A percentile compares a stretch with the other conserved stretches of the same genome.
These are phyloP conservation scores for Larimichthys crocea DNA, from an alignment of 2,113 vertebrate species.

Conservation along the genomic window DNA sequence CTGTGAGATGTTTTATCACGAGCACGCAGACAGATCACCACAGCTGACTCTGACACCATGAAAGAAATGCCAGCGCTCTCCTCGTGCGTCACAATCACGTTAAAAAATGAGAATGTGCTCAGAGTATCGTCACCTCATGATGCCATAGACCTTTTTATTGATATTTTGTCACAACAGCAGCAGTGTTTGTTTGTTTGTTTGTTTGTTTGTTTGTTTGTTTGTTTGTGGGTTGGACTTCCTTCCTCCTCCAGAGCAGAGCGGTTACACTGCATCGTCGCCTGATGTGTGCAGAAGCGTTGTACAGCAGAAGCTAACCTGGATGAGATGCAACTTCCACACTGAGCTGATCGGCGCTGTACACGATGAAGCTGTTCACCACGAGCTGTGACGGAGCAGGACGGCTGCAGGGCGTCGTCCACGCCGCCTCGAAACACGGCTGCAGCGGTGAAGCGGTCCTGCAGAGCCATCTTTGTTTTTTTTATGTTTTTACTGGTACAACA, in stretches of 20 bases:
- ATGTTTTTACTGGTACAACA: background rate
- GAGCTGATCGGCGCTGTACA: slow-evolving; percentile 54
- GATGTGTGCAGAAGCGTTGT: slow-evolving; percentile 72
- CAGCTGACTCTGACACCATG: slow-evolving; percentile 7
- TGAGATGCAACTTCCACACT: slow-evolving; percentile 58
- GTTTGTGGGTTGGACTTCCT: slow-evolving; percentile 27
- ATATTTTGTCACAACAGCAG: slow-evolving; percentile 70
- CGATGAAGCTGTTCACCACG: slow-evolving; percentile 45
- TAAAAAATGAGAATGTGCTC: slow-evolving; percentile 9
- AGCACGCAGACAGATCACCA: slow-evolving; percentile 5
- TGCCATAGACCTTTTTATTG: slow-evolving; percentile 67
- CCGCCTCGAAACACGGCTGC: slow-evolving; percentile 12
- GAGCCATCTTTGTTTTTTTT: slow-evolving; percentile 13
- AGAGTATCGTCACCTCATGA: slow-evolving; percentile 41
- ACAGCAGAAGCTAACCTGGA: slow-evolving; percentile 70
- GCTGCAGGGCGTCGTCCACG: background rate
- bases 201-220: slow-evolving; percentile 9
- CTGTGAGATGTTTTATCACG: slow-evolving; percentile 16
- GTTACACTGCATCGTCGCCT: slow-evolving; percentile 64
- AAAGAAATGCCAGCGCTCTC: slow-evolving; percentile 23
- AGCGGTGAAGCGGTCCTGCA: too few species aligned
- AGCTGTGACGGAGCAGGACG: slow-evolving; percentile 29
- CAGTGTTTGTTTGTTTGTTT: slow-evolving; percentile 43
- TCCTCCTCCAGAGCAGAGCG: slow-evolving; percentile 58
- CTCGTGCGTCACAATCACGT: slow-evolving; percentile 1